Conservation (phyloP, 2,797 vertebrate species). For the Odontamblyopus rebecca region DNA sequence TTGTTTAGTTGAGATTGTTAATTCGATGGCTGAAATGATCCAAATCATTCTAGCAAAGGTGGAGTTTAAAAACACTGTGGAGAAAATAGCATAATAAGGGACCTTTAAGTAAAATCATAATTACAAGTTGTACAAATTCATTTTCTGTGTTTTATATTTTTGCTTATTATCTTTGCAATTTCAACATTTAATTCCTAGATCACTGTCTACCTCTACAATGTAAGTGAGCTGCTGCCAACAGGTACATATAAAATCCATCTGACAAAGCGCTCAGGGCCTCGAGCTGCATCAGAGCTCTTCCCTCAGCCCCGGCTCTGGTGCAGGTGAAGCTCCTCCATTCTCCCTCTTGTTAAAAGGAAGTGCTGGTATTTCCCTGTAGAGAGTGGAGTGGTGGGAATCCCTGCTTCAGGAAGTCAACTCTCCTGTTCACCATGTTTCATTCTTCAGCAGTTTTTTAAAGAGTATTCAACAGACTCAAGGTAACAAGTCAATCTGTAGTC, state of each 20-base stretch:
- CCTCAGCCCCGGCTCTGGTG: not conserved
- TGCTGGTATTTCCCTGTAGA: constrained; percentile 6
- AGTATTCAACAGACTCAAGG: not conserved
- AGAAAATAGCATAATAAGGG: too few species aligned
- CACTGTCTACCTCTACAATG: not conserved
- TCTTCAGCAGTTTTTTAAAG: not conserved
- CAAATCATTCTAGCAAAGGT: too few species aligned
- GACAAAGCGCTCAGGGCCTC: not conserved
- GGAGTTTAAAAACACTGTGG: too few species aligned
- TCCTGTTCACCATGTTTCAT: not conserved
- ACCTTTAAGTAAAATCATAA: too few species aligned
- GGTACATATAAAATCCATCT: not conserved
- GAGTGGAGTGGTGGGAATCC: not conserved
- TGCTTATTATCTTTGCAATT: not conserved
- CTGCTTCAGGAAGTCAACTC: constrained; percentile 1
- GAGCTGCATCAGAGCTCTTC: not conserved
- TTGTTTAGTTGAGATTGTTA: too few species aligned
- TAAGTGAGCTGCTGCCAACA: not conserved
- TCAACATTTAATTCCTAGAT: not conserved
- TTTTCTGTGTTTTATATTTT: not conserved
- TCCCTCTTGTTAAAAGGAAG: constrained; percentile 3
- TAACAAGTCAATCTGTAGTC: not conserved
- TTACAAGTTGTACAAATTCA: too few species aligned
- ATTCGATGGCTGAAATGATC: too few species aligned
- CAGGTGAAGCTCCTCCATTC: constrained; percentile 5